These are phyloP conservation scores for Aradophagus sp. DNA, from an alignment of 1,140 invertebrate genomes.

Conservation along the genomic window DNA sequence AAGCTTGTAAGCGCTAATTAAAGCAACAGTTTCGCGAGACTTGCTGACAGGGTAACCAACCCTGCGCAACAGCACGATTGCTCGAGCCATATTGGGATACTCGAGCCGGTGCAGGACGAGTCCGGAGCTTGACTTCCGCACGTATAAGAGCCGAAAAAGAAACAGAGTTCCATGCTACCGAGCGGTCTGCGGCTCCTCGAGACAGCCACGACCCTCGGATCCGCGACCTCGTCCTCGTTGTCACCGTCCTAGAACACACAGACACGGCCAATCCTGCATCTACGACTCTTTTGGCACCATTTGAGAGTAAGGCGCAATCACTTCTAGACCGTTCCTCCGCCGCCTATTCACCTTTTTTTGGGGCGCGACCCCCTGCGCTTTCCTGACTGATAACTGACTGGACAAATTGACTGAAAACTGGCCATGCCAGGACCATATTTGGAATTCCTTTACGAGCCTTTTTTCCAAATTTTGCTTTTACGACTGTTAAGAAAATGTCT, in stretches of 20 bases:
- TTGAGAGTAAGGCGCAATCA: constrained; percentile 37
- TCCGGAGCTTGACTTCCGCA: constrained; percentile 45
- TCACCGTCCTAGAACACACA: constrained; percentile 34
- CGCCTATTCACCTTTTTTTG: too few species aligned
- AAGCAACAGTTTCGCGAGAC: constrained; percentile 44
- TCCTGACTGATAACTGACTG: too few species aligned
- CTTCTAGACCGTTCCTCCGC: too few species aligned
- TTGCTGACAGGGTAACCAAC: constrained; percentile 67
- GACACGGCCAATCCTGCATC: constrained; percentile 12
- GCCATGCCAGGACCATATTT: too few species aligned
- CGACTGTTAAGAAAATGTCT: too few species aligned
- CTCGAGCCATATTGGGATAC: constrained; percentile 49
- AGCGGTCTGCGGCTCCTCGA: constrained; percentile 37
- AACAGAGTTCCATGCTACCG: constrained; percentile 52
- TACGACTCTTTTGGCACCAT: constrained; percentile 29
- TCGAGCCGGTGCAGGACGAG: constrained; percentile 53
- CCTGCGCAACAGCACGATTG: constrained; percentile 68
- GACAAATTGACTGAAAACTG: too few species aligned
- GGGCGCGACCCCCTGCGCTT: too few species aligned
- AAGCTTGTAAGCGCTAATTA: constrained; percentile 4
- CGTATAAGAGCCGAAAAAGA: constrained; percentile 47
- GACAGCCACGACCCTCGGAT: constrained; percentile 34
- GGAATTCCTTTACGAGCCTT: too few species aligned
- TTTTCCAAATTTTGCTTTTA: too few species aligned
- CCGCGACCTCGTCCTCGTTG: constrained; percentile 5